Conservation (phyloP, 2,113 vertebrate genomes). For the Leptocoma aspasia region DNA sequence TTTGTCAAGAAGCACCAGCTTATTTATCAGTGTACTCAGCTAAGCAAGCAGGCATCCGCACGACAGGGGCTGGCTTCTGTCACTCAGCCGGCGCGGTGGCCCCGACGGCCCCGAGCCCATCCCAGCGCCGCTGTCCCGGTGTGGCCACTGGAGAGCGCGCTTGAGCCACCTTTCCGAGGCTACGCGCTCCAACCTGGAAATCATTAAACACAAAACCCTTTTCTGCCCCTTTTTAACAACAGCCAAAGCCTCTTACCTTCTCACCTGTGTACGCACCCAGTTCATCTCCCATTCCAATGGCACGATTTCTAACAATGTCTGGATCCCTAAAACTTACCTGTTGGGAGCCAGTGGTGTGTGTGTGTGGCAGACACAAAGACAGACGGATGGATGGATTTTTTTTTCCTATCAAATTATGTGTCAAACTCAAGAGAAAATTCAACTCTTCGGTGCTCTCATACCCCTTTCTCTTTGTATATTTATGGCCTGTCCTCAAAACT, state of each 20-base stretch:
- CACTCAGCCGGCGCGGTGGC: fast-evolving
- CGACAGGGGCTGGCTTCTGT: background rate
- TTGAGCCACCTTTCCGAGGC: background rate
- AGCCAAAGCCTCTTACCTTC: background rate
- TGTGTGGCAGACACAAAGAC: background rate
- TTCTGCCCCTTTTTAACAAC: background rate
- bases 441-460: background rate
- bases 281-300: background rate
- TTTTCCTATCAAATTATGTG: background rate
- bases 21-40: background rate
- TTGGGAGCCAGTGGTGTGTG: fast-evolving
- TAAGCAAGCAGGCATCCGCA: background rate
- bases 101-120: background rate
- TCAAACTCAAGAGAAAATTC: background rate
- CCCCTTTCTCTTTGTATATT: background rate
- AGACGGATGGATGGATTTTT: fast-evolving
- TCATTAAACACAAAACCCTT: fast-evolving
- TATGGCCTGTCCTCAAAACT: background rate
- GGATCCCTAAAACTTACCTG: background rate
- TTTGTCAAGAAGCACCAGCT: background rate
- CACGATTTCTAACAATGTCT: background rate
- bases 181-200: background rate
- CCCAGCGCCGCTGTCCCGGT: fast-evolving
- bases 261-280: background rate
- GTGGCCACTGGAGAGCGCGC: constrained; percentile 18